Conservation (phyloP, 1,140 invertebrate species). For the Lepeophtheirus salmonis region DNA sequence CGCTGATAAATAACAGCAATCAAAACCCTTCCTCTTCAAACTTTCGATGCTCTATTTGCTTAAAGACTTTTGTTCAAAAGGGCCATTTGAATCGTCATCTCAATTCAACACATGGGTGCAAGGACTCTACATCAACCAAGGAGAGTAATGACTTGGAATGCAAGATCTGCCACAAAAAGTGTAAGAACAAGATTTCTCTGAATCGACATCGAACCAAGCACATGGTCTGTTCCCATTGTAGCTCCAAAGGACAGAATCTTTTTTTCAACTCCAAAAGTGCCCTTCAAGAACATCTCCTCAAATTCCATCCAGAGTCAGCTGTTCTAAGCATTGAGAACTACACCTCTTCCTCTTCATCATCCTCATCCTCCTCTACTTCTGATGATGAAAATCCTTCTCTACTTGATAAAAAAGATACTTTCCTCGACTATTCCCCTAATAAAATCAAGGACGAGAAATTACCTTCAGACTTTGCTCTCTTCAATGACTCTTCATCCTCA, state of each 20-base stretch:
- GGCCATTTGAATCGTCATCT: constrained; percentile 49
- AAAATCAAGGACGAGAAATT: background rate
- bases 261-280: constrained; percentile 1
- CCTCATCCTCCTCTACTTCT: background rate
- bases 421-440: background rate
- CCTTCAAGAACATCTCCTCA: constrained; percentile 12
- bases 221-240: constrained; percentile 9
- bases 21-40: too few relatives aligned
- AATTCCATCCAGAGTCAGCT: background rate
- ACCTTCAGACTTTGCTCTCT: background rate
- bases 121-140: too few relatives aligned
- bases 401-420: background rate
- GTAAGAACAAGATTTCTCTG: constrained; percentile 22
- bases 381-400: background rate
- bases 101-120: constrained; percentile 27
- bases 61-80: constrained; percentile 38
- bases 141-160: constrained; percentile 19
- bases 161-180: constrained; percentile 22
- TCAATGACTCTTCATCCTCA: background rate
- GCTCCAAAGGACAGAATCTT: background rate
- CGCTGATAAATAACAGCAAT: too few relatives aligned
- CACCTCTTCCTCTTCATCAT: background rate
- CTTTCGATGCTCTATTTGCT: constrained; percentile 42
- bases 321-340: background rate
- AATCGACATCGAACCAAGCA: constrained; percentile 20